A percentile compares a stretch with the other conserved stretches of the same genome.
Conservation (phyloP, 2,888 invertebrate species). For the Andrena minutula region DNA sequence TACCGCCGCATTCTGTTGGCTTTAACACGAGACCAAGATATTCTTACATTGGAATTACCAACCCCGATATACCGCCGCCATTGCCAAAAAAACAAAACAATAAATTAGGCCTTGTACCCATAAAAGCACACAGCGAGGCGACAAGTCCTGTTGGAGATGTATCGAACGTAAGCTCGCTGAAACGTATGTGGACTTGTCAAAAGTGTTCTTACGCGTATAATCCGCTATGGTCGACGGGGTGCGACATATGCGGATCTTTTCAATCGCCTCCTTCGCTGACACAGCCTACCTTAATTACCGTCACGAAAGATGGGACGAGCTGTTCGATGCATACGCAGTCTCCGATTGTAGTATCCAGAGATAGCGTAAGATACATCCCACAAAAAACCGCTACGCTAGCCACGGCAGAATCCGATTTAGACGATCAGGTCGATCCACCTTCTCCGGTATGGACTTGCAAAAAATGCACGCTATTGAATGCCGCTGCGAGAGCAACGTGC, state of each 20-base stretch:
- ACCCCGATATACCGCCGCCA: constrained; percentile 83
- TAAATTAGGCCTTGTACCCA: constrained; percentile 75
- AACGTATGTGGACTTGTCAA: constrained; percentile 94
- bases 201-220: constrained; percentile 96
- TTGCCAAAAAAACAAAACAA: constrained; percentile 83
- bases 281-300: constrained; percentile 90
- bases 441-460: constrained; percentile 91
- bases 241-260: constrained; percentile 92
- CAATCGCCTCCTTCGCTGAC: constrained; percentile 88
- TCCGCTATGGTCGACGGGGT: constrained; percentile 91
- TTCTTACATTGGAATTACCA: constrained; percentile 82
- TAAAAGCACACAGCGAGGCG: constrained; percentile 79
- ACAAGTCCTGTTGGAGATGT: constrained; percentile 80
- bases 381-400: constrained; percentile 83
- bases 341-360: constrained; percentile 83
- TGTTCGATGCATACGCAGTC: constrained; percentile 81
- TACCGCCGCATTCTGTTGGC: constrained; percentile 83
- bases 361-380: constrained; percentile 84
- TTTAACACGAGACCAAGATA: constrained; percentile 82
- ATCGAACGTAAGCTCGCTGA: constrained; percentile 78
- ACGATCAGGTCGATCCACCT: constrained; percentile 87
- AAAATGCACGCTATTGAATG: constrained; percentile 95
- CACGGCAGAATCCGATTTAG: constrained; percentile 85
- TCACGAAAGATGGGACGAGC: constrained; percentile 86
- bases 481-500: constrained; percentile 90